A percentile compares a stretch with the other conserved stretches of the same genome.
Conservation (phyloP, 2,113 vertebrate species). For the Cavia porcellus region DNA sequence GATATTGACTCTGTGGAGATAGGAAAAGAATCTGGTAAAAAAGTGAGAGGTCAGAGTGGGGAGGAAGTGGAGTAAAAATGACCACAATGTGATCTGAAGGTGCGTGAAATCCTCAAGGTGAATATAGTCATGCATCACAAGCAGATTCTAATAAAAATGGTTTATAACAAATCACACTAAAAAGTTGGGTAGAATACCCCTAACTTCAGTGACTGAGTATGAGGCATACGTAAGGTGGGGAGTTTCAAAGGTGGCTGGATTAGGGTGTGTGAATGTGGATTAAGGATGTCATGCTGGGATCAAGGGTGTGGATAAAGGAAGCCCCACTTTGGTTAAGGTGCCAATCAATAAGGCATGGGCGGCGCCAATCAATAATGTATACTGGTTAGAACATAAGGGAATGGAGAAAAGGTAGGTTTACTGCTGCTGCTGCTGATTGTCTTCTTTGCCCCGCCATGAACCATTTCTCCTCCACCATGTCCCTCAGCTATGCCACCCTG, state of each 20-base stretch:
- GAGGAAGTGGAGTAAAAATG: background rate
- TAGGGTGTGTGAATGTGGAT: background rate
- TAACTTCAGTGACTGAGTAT: background rate
- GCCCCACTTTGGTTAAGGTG: background rate
- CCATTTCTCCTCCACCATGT: background rate
- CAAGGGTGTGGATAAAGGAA: background rate
- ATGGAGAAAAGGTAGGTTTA: background rate
- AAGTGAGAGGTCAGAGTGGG: background rate
- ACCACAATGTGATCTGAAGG: background rate
- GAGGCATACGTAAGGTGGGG: background rate
- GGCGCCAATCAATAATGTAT: no score
- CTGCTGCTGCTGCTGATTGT: background rate
- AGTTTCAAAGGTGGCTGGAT: background rate
- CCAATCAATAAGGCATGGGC: background rate
- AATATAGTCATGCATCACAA: background rate
- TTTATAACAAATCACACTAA: background rate
- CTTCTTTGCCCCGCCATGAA: background rate
- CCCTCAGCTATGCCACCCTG: background rate
- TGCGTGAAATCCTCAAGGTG: background rate
- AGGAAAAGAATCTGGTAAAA: background rate
- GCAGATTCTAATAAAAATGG: background rate
- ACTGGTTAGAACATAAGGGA: background rate
- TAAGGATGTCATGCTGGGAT: background rate
- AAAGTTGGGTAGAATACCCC: background rate
- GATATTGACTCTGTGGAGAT: background rate